These are phyloP conservation scores for Pristionchus japonicus DNA, from an alignment of 2,888 invertebrate species.

Conservation along the genomic window DNA sequence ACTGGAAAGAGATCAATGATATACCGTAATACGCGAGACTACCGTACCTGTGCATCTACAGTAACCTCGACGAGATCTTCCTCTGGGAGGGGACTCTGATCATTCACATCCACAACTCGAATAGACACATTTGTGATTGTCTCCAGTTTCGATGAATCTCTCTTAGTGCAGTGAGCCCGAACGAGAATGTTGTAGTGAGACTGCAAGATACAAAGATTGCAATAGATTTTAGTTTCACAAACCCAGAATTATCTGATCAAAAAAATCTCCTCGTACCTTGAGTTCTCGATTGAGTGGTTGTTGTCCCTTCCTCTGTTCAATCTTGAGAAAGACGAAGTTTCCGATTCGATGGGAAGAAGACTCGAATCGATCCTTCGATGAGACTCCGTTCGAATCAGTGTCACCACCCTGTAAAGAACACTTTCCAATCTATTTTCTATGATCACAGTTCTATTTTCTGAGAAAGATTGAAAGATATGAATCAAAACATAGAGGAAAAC, in stretches of 20 bases:
- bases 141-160: conserved; percentile 72
- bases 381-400: background rate
- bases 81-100: conserved; percentile 88
- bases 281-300: conserved; percentile 93
- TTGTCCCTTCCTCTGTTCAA: conserved; percentile 89
- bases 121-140: conserved; percentile 64
- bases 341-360: conserved; percentile 81
- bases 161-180: conserved; percentile 76
- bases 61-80: conserved; percentile 83
- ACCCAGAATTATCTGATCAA: too few species aligned
- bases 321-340: conserved; percentile 92
- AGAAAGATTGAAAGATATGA: too few species aligned
- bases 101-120: conserved; percentile 78
- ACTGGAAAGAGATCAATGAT: background rate
- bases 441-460: too few species aligned
- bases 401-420: conserved; percentile 57
- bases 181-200: conserved; percentile 58
- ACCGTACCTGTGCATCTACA: conserved; percentile 59
- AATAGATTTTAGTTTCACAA: too few species aligned
- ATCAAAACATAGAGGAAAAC: background rate
- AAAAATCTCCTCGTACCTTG: conserved; percentile 81
- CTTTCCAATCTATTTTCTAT: too few species aligned
- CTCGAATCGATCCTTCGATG: conserved; percentile 56
- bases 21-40: background rate
- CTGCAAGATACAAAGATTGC: background rate